phyloP scores from a whole-genome alignment of 2,888 invertebrate species.

The Hipparchia sbordonii region DNA sequence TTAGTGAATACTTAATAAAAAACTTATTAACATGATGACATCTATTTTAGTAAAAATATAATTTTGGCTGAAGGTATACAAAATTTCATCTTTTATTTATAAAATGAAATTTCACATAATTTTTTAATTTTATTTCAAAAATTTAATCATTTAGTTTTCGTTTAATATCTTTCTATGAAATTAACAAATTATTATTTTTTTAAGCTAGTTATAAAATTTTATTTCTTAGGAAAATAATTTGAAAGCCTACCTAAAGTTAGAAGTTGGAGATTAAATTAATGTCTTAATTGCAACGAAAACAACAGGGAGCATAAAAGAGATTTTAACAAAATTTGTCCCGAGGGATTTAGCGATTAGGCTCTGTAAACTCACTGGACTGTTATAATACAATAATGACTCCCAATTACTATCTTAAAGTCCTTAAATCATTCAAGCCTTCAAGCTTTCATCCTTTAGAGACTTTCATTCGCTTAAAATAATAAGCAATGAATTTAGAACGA shows the following conservation, averaged over 20 bases:
- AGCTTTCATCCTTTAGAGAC: neutral
- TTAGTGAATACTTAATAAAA: too few species aligned
- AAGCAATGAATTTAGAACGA: too few species aligned
- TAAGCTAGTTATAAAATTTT: neutral
- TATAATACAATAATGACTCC: slow-evolving; percentile 1
- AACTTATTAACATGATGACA: too few species aligned
- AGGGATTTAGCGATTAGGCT: neutral
- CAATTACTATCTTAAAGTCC: neutral
- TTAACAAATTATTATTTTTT: too few species aligned
- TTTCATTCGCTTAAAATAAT: neutral
- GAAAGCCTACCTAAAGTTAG: neutral
- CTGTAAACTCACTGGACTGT: neutral
- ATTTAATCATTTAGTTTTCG: too few species aligned
- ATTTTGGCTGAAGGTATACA: too few species aligned
- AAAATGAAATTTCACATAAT: too few species aligned
- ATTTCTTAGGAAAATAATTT: neutral
- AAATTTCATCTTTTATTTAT: too few species aligned
- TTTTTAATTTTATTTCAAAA: too few species aligned
- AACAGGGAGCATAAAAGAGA: neutral
- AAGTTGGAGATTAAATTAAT: neutral
- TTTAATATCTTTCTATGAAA: too few species aligned
- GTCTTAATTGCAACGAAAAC: neutral
- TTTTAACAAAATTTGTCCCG: slow-evolving; percentile 5
- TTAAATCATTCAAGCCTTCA: neutral
- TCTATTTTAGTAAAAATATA: too few species aligned